phyloP scores from a whole-genome alignment of 1,140 invertebrate genomes.

The Harpegnathos saltator region DNA sequence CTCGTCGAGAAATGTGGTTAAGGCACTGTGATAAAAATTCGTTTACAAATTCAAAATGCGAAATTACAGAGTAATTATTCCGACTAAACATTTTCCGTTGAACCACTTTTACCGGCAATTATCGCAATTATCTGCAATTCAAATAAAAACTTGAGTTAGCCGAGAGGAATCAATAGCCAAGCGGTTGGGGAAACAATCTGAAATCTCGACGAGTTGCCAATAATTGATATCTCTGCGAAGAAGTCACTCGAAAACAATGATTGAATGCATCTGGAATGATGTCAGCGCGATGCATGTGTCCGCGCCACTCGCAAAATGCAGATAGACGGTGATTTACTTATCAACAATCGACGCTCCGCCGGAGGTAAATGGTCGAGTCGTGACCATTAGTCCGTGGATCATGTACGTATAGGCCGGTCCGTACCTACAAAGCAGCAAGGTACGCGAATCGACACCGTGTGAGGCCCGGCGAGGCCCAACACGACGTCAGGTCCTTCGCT shows the following conservation, averaged over 20 bases:
- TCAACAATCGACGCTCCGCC: slow-evolving; percentile 85
- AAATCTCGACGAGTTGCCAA: slow-evolving; percentile 19
- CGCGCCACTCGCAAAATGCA: slow-evolving; percentile 79
- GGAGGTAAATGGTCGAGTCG: slow-evolving; percentile 86
- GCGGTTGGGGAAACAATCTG: background rate
- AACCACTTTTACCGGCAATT: background rate
- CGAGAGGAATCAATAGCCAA: background rate
- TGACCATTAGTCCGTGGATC: slow-evolving; percentile 84
- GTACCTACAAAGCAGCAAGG: slow-evolving; percentile 61
- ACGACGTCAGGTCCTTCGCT: slow-evolving; percentile 78
- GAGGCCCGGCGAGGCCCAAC: slow-evolving; percentile 54
- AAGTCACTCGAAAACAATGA: slow-evolving; percentile 6
- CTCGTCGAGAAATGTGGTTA: too few species aligned
- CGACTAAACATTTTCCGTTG: background rate
- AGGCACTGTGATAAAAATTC: too few species aligned
- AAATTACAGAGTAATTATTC: background rate
- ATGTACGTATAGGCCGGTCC: slow-evolving; percentile 61
- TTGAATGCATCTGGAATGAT: slow-evolving; percentile 28
- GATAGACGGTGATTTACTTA: slow-evolving; percentile 86
- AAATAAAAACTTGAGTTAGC: background rate
- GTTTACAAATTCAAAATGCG: too few species aligned
- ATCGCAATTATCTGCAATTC: too few species aligned
- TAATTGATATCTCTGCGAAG: background rate
- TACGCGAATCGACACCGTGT: slow-evolving; percentile 72
- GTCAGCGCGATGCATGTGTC: slow-evolving; percentile 53